Evolutionary conservation across 2,888 invertebrate species (phyloP).

Genomic region (Volucella inflata): DNA sequence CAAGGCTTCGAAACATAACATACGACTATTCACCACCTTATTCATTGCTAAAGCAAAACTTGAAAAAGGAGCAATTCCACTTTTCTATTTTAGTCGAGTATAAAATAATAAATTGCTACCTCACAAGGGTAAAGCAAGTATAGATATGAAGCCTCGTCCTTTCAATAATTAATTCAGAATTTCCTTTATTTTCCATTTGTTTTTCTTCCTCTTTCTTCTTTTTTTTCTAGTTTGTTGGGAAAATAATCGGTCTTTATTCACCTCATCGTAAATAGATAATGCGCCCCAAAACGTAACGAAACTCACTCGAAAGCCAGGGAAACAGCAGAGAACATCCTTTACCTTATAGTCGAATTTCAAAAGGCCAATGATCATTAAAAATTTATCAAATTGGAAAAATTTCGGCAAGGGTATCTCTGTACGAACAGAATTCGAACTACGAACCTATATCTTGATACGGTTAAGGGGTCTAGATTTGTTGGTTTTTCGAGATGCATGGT

Average conservation of each 20-base stretch:
- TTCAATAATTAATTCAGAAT: conserved; percentile 49
- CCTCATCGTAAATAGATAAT: conserved; percentile 26
- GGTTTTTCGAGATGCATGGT: background rate
- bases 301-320: background rate
- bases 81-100: conserved; percentile 1
- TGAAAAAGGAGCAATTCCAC: background rate
- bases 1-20: no score
- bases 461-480: background rate
- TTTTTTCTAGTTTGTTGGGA: no score
- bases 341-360: conserved; percentile 24
- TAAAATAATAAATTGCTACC: conserved; percentile 10
- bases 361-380: conserved; percentile 39
- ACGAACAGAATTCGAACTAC: no score
- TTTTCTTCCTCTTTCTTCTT: background rate
- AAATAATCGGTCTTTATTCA: background rate
- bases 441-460: no score
- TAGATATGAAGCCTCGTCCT: background rate
- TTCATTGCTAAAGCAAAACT: background rate
- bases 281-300: background rate
- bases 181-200: conserved; percentile 31
- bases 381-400: conserved; percentile 43
- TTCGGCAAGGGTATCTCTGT: no score
- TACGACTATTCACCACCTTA: background rate
- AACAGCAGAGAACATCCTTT: conserved; percentile 10
- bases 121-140: background rate